phyloP scores from a whole-genome alignment of 2,113 vertebrate genomes.

The Oostethus manadensis region DNA sequence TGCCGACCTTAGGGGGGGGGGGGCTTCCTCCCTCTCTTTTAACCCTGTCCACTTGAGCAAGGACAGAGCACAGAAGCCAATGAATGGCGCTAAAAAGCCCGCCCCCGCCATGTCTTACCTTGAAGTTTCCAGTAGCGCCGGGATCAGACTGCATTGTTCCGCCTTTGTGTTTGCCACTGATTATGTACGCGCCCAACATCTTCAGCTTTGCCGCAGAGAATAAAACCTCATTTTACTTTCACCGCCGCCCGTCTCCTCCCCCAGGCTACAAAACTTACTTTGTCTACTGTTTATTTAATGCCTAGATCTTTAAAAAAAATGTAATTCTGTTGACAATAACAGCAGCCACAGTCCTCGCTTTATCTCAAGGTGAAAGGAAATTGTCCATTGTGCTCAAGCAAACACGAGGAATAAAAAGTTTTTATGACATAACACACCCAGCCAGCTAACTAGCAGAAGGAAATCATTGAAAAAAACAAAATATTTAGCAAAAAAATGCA shows the following conservation, averaged over 20 bases:
- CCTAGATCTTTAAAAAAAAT: slow-evolving; percentile 38
- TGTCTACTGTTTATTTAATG: slow-evolving; percentile 35
- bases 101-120: slow-evolving; percentile 5
- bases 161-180: slow-evolving; percentile 2
- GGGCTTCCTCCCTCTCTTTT: slow-evolving; percentile 45
- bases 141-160: slow-evolving; percentile 29
- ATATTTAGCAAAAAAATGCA: too few relatives aligned
- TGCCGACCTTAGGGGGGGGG: slow-evolving; percentile 51
- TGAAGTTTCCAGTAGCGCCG: slow-evolving; percentile 17
- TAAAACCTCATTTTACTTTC: slow-evolving; percentile 37
- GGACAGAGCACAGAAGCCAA: not conserved
- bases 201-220: slow-evolving; percentile 26
- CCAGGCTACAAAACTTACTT: slow-evolving; percentile 30
- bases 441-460: too few relatives aligned
- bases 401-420: not conserved
- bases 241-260: slow-evolving; percentile 38
- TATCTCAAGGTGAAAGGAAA: slow-evolving; percentile 30
- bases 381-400: too few relatives aligned
- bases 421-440: not conserved
- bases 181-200: not conserved
- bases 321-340: slow-evolving; percentile 44
- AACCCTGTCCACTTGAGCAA: slow-evolving; percentile 22
- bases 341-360: slow-evolving; percentile 20
- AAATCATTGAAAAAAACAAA: too few relatives aligned
- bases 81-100: slow-evolving; percentile 3